Evolutionary conservation across 2,113 vertebrate genomes (phyloP).

Genomic region (Corythaixoides concolor): DNA sequence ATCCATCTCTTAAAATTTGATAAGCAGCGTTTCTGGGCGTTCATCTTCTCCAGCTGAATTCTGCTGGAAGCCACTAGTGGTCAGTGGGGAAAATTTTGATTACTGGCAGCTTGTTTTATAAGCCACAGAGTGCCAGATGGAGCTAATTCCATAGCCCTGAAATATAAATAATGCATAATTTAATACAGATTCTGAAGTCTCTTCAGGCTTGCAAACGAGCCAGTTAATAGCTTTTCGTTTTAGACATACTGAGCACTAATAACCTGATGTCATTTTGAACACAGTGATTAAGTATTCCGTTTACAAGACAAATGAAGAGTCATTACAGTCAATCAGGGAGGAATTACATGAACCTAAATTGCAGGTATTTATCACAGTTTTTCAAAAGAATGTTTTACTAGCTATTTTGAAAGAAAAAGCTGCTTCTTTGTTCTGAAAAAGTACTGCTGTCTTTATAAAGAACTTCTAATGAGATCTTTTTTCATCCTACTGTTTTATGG

Average conservation of each 20-base stretch:
- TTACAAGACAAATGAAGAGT: slow-evolving; percentile 44
- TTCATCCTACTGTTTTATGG: background rate
- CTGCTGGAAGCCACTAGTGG: background rate
- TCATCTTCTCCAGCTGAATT: background rate
- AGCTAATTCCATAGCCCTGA: background rate
- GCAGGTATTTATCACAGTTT: slow-evolving; percentile 26
- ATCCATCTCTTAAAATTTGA: background rate
- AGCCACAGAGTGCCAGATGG: background rate
- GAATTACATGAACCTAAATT: slow-evolving; percentile 16
- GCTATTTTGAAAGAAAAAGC: background rate
- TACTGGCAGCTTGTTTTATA: background rate
- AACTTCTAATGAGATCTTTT: background rate
- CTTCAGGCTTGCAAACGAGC: slow-evolving; percentile 15
- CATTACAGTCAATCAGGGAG: slow-evolving; percentile 38
- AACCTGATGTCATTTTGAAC: slow-evolving; percentile 15
- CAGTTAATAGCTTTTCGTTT: background rate
- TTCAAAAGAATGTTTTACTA: slow-evolving; percentile 2
- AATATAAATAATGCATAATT: slow-evolving; percentile 12
- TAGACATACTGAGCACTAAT: background rate
- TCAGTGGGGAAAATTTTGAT: slow-evolving; percentile 6
- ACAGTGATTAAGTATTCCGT: slow-evolving; percentile 12
- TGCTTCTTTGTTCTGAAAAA: background rate
- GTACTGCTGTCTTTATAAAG: background rate
- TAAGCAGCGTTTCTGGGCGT: background rate
- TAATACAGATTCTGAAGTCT: slow-evolving; percentile 1